Evolutionary conservation across 1,140 invertebrate species (phyloP).

Genomic region (Zaprionus ornatus): DNA sequence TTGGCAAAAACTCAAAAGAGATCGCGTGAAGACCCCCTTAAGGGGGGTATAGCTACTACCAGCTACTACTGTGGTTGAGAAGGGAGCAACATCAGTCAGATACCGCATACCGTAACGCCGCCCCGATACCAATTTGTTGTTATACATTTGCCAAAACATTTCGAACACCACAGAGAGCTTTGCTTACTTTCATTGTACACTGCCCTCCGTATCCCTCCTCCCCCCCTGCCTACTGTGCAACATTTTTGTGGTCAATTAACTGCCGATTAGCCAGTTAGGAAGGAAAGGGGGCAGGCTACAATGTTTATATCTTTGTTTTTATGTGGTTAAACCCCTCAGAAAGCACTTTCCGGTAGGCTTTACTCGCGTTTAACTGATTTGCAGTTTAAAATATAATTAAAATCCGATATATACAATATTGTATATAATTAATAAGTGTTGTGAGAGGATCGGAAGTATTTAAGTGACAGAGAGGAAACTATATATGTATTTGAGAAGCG

Average conservation of each 20-base stretch:
- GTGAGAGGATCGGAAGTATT: background rate
- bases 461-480: background rate
- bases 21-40: constrained; percentile 8
- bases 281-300: background rate
- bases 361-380: background rate
- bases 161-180: constrained; percentile 17
- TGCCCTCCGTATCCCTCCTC: background rate
- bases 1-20: constrained; percentile 34
- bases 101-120: constrained; percentile 59
- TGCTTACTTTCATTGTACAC: constrained; percentile 64
- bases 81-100: constrained; percentile 15
- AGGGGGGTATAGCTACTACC: background rate
- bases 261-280: constrained; percentile 38
- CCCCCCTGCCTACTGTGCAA: constrained; percentile 18
- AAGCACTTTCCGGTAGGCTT: background rate
- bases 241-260: constrained; percentile 78
- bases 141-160: constrained; percentile 67
- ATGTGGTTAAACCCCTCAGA: background rate
- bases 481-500: no score
- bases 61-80: background rate
- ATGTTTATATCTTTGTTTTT: constrained; percentile 11
- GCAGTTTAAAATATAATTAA: background rate
- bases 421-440: background rate
- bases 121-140: constrained; percentile 74
- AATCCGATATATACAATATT: background rate